Evolutionary conservation across 2,797 vertebrate species (phyloP).

Genomic region (Accipiter minullus): DNA sequence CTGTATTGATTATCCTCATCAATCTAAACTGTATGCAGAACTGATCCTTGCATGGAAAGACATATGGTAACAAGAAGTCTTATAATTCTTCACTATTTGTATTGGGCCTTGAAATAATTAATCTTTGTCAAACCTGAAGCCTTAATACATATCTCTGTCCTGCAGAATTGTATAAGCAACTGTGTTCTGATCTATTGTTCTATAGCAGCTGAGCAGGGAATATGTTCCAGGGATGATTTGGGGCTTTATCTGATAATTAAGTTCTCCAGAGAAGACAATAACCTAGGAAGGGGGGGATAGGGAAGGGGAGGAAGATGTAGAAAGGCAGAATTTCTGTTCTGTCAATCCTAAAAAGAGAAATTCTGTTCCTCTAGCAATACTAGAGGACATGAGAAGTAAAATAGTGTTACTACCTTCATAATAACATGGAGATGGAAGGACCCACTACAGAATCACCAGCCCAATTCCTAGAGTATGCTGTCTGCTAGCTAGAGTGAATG

Average conservation of each 20-base stretch:
- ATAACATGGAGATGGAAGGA: neutral
- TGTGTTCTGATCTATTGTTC: neutral
- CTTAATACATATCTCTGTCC: neutral
- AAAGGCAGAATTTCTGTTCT: neutral
- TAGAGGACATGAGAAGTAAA: neutral
- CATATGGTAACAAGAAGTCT: neutral
- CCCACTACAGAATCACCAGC: neutral
- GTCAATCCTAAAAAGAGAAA: neutral
- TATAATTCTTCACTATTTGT: neutral
- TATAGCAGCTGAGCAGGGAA: neutral
- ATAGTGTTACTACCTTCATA: neutral
- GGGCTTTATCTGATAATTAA: neutral
- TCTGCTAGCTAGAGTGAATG: neutral
- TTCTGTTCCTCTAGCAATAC: neutral
- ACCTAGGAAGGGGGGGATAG: neutral
- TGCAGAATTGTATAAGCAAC: neutral
- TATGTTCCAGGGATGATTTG: neutral
- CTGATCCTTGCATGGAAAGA: neutral
- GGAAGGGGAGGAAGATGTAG: neutral
- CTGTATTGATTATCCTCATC: neutral
- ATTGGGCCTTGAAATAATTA: neutral
- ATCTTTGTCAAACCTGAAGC: neutral
- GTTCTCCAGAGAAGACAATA: neutral
- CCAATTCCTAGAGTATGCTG: neutral
- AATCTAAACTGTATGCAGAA: neutral